These are phyloP conservation scores for Drosophila ustulata DNA, from an alignment of 2,888 invertebrate genomes.

Conservation along the genomic window DNA sequence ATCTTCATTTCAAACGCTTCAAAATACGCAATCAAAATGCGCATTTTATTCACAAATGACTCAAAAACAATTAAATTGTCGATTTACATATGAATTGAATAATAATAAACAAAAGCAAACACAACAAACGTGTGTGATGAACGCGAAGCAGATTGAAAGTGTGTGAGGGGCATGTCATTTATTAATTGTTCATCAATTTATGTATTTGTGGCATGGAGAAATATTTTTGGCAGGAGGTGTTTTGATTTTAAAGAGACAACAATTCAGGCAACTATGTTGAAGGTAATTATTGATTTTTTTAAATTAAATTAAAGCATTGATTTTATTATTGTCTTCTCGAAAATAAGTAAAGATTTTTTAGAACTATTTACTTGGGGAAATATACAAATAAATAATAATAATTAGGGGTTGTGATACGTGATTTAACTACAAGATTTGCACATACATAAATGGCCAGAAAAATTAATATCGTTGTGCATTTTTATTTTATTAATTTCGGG, in stretches of 20 bases:
- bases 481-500: too few species aligned
- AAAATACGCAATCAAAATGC: constrained; percentile 54
- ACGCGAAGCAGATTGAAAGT: neutral
- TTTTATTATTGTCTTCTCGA: too few species aligned
- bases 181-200: neutral
- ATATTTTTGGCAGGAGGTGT: neutral
- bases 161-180: neutral
- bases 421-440: too few species aligned
- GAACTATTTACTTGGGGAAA: too few species aligned
- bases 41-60: constrained; percentile 45
- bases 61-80: constrained; percentile 48
- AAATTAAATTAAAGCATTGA: too few species aligned
- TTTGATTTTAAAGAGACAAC: neutral
- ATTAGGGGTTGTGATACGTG: too few species aligned
- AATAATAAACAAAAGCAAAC: constrained; percentile 25
- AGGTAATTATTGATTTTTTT: too few species aligned
- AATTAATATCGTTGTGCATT: too few species aligned
- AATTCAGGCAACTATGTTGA: too few species aligned
- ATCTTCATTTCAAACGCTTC: constrained; percentile 24
- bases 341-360: too few species aligned
- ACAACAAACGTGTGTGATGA: neutral
- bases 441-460: too few species aligned
- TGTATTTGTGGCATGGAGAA: neutral
- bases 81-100: constrained; percentile 56
- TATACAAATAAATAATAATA: too few species aligned